phyloP scores from a whole-genome alignment of 30 jellyfish, hydroid and myxozoan genomes.

The Hydractinia symbiolongicarpus region DNA sequence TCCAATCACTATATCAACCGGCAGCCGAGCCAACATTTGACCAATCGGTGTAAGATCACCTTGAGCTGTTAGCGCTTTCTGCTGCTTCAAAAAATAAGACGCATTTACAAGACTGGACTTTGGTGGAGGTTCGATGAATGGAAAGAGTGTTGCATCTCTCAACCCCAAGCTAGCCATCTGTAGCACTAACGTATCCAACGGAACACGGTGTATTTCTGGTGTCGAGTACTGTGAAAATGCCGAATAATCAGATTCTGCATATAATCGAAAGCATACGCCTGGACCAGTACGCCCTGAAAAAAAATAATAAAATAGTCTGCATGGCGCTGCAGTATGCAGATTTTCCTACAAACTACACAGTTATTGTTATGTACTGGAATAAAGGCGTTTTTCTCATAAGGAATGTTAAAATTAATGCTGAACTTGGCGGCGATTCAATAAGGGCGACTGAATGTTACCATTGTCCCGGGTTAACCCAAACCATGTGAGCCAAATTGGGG shows the following conservation, averaged over 20 bases:
- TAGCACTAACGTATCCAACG: slow-evolving; percentile 78
- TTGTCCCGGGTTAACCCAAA: too few relatives aligned
- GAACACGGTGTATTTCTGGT: slow-evolving; percentile 97
- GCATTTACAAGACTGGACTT: slow-evolving; percentile 79
- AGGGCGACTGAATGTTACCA: too few relatives aligned
- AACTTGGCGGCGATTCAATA: too few relatives aligned
- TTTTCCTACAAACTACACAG: too few relatives aligned
- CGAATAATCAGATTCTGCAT: slow-evolving; percentile 81
- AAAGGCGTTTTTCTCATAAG: too few relatives aligned
- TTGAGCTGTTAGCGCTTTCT: slow-evolving; percentile 66
- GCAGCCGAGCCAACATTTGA: slow-evolving; percentile 77
- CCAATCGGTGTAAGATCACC: slow-evolving; percentile 90
- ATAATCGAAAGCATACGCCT: slow-evolving; percentile 96
- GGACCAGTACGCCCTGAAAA: slow-evolving; percentile 98
- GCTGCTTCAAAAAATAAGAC: slow-evolving; percentile 46
- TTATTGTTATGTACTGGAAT: too few relatives aligned
- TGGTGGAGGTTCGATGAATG: slow-evolving; percentile 92
- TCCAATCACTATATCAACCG: slow-evolving; percentile 93
- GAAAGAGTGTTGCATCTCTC: slow-evolving; percentile 78
- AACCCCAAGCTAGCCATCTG: slow-evolving; percentile 96
- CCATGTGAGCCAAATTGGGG: too few relatives aligned
- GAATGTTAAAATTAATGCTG: too few relatives aligned
- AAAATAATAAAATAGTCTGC: background rate
- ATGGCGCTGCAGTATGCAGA: background rate
- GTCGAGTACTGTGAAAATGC: slow-evolving; percentile 86